These are phyloP conservation scores for Acestrorhynchus altus DNA, from an alignment of 2,797 vertebrate genomes.

Conservation along the genomic window DNA sequence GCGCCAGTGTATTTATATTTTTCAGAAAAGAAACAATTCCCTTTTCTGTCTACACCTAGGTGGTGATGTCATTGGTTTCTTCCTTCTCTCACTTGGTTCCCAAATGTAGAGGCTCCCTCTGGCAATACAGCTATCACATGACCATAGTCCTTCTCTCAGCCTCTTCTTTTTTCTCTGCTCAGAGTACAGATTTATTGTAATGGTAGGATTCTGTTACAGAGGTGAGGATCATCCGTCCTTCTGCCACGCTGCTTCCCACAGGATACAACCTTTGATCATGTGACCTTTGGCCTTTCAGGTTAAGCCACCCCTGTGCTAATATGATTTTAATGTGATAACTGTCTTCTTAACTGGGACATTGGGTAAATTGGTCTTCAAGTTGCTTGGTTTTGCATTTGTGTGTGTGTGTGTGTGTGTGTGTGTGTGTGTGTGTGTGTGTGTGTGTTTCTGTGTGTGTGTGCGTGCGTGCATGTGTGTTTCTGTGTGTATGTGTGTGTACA, in stretches of 20 bases:
- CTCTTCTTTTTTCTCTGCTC: conserved; percentile 71
- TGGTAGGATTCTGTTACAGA: conserved; percentile 83
- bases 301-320: conserved; percentile 79
- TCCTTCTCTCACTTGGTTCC: conserved; percentile 57
- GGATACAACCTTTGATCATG: conserved; percentile 77
- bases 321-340: conserved; percentile 80
- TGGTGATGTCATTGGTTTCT: conserved; percentile 50
- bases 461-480: too few relatives aligned
- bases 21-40: conserved; percentile 36
- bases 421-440: conserved; percentile 66
- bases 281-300: conserved; percentile 78
- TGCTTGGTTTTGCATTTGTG: conserved; percentile 70
- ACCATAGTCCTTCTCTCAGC: conserved; percentile 70
- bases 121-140: conserved; percentile 75
- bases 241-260: conserved; percentile 73
- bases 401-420: conserved; percentile 52
- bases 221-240: conserved; percentile 78
- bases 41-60: conserved; percentile 22
- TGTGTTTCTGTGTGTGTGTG: too few relatives aligned
- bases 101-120: conserved; percentile 70
- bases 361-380: conserved; percentile 62
- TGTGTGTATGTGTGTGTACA: too few relatives aligned
- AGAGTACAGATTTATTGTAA: conserved; percentile 83
- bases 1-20: conserved; percentile 56
- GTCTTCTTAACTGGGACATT: conserved; percentile 80